Evolutionary conservation across 2,888 invertebrate genomes (phyloP).

Genomic region (Torymus tubicola): DNA sequence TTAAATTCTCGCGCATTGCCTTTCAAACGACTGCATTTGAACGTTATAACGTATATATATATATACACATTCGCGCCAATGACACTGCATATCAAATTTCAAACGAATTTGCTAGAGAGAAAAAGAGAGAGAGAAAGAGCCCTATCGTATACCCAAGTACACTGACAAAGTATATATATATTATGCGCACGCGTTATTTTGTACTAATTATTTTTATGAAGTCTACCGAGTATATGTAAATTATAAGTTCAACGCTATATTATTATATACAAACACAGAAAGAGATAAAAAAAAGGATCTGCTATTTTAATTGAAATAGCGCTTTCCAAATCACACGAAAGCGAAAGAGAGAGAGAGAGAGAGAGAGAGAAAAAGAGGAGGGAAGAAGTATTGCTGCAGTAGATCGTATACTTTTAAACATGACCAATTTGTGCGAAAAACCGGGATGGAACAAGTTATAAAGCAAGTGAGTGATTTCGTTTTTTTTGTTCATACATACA

Average conservation of each 20-base stretch:
- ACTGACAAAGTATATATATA: too few species aligned
- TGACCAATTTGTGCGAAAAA: constrained; percentile 49
- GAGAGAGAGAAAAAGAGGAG: background rate
- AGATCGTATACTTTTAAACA: constrained; percentile 34
- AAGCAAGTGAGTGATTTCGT: background rate
- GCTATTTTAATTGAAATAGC: too few species aligned
- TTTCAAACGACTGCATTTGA: constrained; percentile 42
- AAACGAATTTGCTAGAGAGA: constrained; percentile 36
- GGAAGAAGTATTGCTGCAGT: background rate
- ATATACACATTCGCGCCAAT: constrained; percentile 14
- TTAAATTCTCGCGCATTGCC: constrained; percentile 45
- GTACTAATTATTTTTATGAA: constrained; percentile 49
- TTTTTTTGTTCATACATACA: too few species aligned
- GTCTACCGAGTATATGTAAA: constrained; percentile 35
- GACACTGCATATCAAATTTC: constrained; percentile 7
- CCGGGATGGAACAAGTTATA: constrained; percentile 25
- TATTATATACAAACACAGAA: background rate
- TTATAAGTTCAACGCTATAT: background rate
- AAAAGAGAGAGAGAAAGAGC: background rate
- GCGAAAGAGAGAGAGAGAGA: background rate
- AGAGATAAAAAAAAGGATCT: background rate
- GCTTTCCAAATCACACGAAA: background rate
- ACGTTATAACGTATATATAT: constrained; percentile 5
- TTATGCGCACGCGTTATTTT: constrained; percentile 36
- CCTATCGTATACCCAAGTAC: too few species aligned